phyloP scores from a whole-genome alignment of 2,797 vertebrate species.

The Mareca penelope region DNA sequence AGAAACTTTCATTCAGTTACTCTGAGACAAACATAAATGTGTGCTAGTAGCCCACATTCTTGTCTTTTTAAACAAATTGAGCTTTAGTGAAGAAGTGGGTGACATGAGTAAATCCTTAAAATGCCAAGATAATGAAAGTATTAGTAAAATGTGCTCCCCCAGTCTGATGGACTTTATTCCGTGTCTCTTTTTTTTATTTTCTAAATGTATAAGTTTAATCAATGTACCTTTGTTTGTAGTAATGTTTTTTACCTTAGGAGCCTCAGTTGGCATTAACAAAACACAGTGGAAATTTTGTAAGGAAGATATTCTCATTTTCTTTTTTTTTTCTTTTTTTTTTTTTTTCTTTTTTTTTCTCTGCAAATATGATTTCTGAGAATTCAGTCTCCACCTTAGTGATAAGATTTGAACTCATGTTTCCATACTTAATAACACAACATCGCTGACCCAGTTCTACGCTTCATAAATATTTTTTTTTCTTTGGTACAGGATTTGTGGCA shows the following conservation, averaged over 20 bases:
- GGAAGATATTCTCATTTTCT: rapidly evolving
- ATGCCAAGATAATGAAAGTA: neutral
- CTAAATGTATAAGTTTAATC: neutral
- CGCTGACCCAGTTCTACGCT: neutral
- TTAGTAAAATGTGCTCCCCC: neutral
- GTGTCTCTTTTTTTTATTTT: neutral
- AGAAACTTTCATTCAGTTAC: neutral
- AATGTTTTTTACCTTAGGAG: neutral
- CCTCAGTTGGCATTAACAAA: neutral
- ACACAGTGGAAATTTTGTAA: neutral
- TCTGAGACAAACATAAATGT: neutral
- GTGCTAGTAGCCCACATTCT: neutral
- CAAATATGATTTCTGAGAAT: neutral
- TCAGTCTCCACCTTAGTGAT: neutral
- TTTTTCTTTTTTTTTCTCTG: neutral
- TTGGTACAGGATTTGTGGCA: neutral
- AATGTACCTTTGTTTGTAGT: neutral
- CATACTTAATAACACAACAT: neutral
- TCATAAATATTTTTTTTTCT: neutral
- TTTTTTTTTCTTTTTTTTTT: neutral
- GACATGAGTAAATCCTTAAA: neutral
- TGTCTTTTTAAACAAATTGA: neutral
- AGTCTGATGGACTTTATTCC: neutral
- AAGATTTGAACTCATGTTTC: neutral
- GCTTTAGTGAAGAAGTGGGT: neutral